Evolutionary conservation across 2,888 invertebrate genomes (phyloP), one percentile per base, ranked within the genome.

Genomic region (Autographa pulchrina): DNA sequence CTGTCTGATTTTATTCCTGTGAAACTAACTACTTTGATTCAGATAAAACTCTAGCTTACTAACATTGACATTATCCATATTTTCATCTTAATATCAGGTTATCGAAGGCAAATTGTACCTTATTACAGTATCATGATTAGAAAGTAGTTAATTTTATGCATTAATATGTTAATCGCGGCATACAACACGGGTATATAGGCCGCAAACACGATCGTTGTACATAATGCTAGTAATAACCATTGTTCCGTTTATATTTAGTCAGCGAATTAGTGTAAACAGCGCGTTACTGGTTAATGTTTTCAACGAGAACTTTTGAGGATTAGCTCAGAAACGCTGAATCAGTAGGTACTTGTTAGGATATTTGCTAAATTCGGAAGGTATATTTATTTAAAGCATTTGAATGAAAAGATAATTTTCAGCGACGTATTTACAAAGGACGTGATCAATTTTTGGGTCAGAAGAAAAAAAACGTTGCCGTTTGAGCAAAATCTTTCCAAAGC

Each of bases 251-350:
- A 62, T 63, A 71, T 75, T 73, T 79, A 80, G 79, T 73, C 74
- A 77, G 68, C 74, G 69, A 81, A 73, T 81, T 80, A 74, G 64
- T 80, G 74, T 74, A 81, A 82, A 79, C 83, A 82, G 68, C 61
- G 75, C 74, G 69, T 78, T 75, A 72, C 20, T 16, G 74, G 16
- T 63, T 82, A 72, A 84, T 78, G 80, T 80, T 84, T 78, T 79
- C 62, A 77, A 71, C 62, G 16, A 64, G 65, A 61, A 82, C 71
- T 83, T 81, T 76, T 66, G 54, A 25, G 25, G 25, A 56, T 56
- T 56, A 56, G 70, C 56, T 54, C 56, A 48, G 63, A 65, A 75
- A 77, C 75, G 71, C 52, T 76, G 65, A 74, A 66, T 65, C 52
- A 58, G 60, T 52, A 52, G 72, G 69, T 78, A 77, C 67, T 14